Percentiles rank a stretch among this genome's conserved stretches.
These are phyloP conservation scores for Zonitis immaculata DNA, from an alignment of 2,888 invertebrate species.

Conservation along the genomic window DNA sequence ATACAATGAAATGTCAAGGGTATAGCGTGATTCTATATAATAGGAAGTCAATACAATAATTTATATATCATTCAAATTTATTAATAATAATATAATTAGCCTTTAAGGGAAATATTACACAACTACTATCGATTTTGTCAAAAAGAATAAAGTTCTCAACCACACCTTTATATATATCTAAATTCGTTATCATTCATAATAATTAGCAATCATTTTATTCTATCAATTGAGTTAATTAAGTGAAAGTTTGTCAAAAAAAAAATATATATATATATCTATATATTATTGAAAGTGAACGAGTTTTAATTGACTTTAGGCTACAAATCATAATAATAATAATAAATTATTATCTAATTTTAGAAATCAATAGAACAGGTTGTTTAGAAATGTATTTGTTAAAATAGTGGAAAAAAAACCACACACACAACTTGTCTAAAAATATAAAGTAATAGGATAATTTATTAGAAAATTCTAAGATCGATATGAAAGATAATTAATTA, in stretches of 20 bases:
- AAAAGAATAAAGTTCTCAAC: too few relatives aligned
- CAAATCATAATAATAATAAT: not conserved
- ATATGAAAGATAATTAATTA: slow-evolving; percentile 11
- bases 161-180: not conserved
- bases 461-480: slow-evolving; percentile 11
- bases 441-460: slow-evolving; percentile 13
- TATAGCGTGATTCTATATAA: slow-evolving; percentile 1
- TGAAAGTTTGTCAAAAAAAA: slow-evolving; percentile 19
- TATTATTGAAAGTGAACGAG: slow-evolving; percentile 16
- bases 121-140: too few relatives aligned
- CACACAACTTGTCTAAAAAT: slow-evolving; percentile 12
- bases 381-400: slow-evolving; percentile 2
- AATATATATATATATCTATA: too few relatives aligned
- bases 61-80: not conserved
- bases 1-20: slow-evolving; percentile 1
- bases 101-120: too few relatives aligned
- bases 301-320: slow-evolving; percentile 10
- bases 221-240: too few relatives aligned
- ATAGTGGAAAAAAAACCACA: too few relatives aligned
- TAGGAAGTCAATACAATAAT: slow-evolving; percentile 1
- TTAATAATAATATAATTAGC: too few relatives aligned
- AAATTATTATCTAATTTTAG: slow-evolving; percentile 11
- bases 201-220: not conserved
- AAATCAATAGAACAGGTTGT: slow-evolving; percentile 13
- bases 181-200: slow-evolving; percentile 2